phyloP scores from a whole-genome alignment of 1,140 invertebrate species.

The Pseudachorutes palmiensis region DNA sequence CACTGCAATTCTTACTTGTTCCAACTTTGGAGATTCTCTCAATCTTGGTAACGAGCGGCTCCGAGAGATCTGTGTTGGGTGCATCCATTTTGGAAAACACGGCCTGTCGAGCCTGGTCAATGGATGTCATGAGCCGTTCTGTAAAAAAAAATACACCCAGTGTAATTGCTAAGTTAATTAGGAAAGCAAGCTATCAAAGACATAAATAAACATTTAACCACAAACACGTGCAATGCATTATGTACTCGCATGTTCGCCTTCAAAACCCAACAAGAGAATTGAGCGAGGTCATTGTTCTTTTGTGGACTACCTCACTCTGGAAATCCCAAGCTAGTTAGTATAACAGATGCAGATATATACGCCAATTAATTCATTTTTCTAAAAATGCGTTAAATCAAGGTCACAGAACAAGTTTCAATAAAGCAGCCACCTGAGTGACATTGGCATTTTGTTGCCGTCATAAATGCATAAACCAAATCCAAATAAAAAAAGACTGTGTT shows the following conservation, averaged over 20 bases:
- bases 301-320: too few species aligned
- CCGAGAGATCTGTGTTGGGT: conserved; percentile 45
- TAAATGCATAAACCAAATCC: too few species aligned
- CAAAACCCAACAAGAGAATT: too few species aligned
- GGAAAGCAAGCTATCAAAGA: background rate
- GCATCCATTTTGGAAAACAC: conserved; percentile 52
- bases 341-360: too few species aligned
- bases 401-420: too few species aligned
- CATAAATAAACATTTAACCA: background rate
- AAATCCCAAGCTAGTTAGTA: too few species aligned
- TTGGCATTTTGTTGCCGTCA: too few species aligned
- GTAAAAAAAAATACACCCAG: conserved; percentile 4
- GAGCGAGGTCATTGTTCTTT: too few species aligned
- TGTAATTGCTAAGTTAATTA: background rate
- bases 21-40: conserved; percentile 56
- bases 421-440: too few species aligned
- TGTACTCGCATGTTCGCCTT: background rate
- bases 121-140: conserved; percentile 60
- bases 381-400: too few species aligned
- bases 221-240: background rate
- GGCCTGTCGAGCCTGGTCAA: conserved; percentile 56
- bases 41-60: conserved; percentile 55
- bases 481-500: too few species aligned
- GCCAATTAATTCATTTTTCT: too few species aligned
- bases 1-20: conserved; percentile 51